Evolutionary conservation across 2,888 invertebrate genomes (phyloP), one percentile per base, ranked within the genome.

Genomic region (Temnothorax unifasciatus): DNA sequence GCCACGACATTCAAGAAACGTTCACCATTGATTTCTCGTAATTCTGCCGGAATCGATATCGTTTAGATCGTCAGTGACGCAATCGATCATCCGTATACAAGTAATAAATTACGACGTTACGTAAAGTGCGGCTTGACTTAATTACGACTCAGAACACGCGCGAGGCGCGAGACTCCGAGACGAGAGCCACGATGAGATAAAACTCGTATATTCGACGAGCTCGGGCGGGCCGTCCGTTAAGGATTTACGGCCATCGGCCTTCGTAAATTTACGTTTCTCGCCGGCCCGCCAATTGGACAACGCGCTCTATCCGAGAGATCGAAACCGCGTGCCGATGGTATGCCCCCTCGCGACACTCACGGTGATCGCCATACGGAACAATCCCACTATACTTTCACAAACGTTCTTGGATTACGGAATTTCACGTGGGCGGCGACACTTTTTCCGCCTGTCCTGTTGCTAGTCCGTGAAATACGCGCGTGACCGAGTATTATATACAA

Each of bases 381-480:
- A 88, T 83, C 74, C 69, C 47, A 76, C 57, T 59, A 79, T 66
- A 76, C 87, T 90, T 90, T 89, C 90, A 89, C 90, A 84, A 84
- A 82, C 85, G 89, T 86, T 66, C 82, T 76, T 87, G 89, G 89
- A 90, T 90, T 90, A 86, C 90, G 82, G 85, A 85, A 85, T 82
- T 83, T 79, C 71, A 71, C 84, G 90, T 90, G 89, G 90, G 90
- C 89, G 90, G 89, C 75, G 89, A 87, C 83, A 90, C 81, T 89
- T 90, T 54, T 90, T 90, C 86, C 77, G 47, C 61, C 47, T 64
- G 66, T 64, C 29, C 44, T 29, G 77, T 57, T 54, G 85, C 69
- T 64, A 82, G 74, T 47, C 69, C 84, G 83, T 87, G 85, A 88
- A 89, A 88, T 86, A 85, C 68, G 84, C 87, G 83, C 74, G 29